Evolutionary conservation across 2,113 vertebrate species (phyloP).

Genomic region (Poecilia latipinna): DNA sequence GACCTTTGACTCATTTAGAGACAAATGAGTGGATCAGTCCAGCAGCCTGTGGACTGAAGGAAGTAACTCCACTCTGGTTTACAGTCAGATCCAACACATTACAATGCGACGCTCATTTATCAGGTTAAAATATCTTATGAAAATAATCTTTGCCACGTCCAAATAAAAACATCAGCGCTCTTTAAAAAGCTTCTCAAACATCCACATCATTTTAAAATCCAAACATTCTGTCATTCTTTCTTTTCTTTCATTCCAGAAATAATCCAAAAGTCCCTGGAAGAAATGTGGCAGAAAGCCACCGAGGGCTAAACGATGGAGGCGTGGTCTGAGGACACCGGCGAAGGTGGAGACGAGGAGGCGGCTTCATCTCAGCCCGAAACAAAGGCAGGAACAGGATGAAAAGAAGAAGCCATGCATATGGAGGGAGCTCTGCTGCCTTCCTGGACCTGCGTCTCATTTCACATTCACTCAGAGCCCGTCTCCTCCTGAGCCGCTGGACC

Average conservation of each 20-base stretch:
- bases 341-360: slow-evolving; percentile 32
- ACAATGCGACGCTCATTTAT: no score
- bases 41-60: no score
- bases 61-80: no score
- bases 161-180: no score
- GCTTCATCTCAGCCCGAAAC: slow-evolving; percentile 54
- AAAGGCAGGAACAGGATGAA: slow-evolving; percentile 44
- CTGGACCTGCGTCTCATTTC: slow-evolving; percentile 40
- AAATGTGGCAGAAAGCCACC: slow-evolving; percentile 36
- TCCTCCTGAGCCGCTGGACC: slow-evolving; percentile 30
- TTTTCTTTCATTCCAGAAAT: slow-evolving; percentile 3
- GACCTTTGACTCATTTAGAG: no score
- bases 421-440: slow-evolving; percentile 49
- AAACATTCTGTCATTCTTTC: no score
- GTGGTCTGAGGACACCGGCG: slow-evolving; percentile 34
- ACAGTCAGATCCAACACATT: no score
- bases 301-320: slow-evolving; percentile 18
- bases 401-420: slow-evolving; percentile 62
- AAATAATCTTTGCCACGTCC: no score
- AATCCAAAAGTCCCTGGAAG: slow-evolving; percentile 31
- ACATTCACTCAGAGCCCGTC: slow-evolving; percentile 61
- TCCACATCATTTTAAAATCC: no score
- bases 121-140: no score
- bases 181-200: no score
- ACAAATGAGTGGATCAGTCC: no score